Percentiles rank a stretch among this genome's conserved stretches.
These are phyloP conservation scores for Poecile atricapillus DNA, from an alignment of 2,113 vertebrate genomes.

Conservation along the genomic window DNA sequence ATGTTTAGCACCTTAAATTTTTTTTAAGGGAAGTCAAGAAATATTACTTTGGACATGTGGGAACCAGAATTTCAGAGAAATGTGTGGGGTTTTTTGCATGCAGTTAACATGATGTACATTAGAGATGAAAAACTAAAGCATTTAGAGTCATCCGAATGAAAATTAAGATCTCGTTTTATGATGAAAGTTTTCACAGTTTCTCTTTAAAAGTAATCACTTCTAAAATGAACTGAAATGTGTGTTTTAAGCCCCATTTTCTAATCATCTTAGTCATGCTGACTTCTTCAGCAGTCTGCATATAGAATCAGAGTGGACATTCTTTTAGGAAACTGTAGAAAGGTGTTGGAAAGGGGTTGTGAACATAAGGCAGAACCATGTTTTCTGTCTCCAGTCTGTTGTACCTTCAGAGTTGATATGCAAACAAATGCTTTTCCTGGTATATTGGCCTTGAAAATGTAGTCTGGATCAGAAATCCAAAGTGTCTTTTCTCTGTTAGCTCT, in stretches of 20 bases:
- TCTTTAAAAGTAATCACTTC: not conserved
- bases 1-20: not conserved
- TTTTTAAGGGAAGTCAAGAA: not conserved
- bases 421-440: not conserved
- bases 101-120: not conserved
- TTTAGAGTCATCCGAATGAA: not conserved
- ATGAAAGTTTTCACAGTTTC: not conserved
- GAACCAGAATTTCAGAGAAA: not conserved
- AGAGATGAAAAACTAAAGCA: not conserved
- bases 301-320: not conserved
- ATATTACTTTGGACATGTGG: rapidly evolving
- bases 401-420: not conserved
- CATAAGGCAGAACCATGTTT: not conserved
- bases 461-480: not conserved
- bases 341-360: not conserved
- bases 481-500: not conserved
- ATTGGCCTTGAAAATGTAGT: not conserved
- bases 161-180: not conserved
- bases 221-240: not conserved
- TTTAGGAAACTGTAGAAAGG: not conserved
- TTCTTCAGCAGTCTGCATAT: not conserved
- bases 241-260: not conserved
- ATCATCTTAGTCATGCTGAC: not conserved
- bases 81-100: rapidly evolving
- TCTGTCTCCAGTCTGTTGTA: not conserved